These are phyloP conservation scores for Urosaurus nigricauda DNA, from an alignment of 2,797 vertebrate genomes.

Conservation along the genomic window DNA sequence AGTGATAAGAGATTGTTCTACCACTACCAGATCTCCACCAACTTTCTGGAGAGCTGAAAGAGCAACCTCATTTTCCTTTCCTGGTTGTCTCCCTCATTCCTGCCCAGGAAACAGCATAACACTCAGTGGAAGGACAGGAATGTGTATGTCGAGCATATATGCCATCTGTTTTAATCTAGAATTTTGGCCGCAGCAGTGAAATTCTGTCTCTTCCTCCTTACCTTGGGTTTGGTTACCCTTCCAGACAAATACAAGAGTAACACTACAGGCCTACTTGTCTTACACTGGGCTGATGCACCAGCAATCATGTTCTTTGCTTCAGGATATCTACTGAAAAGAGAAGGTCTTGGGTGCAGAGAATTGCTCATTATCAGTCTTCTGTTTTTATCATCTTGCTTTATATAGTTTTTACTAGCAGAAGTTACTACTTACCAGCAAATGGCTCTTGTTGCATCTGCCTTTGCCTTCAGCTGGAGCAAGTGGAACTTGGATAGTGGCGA, in stretches of 20 bases:
- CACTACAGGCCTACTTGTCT: neutral
- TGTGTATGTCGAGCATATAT: no score
- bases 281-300: neutral
- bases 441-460: constrained; percentile 85
- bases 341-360: no score
- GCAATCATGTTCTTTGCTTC: neutral
- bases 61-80: no score
- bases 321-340: no score
- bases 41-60: no score
- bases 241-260: neutral
- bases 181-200: no score
- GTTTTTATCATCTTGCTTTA: constrained; percentile 16
- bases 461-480: constrained; percentile 89
- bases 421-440: constrained; percentile 88
- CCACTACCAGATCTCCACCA: no score
- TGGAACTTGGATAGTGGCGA: constrained; percentile 87
- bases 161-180: no score
- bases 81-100: neutral
- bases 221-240: neutral
- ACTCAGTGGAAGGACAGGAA: no score
- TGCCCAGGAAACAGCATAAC: neutral
- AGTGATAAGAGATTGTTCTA: no score
- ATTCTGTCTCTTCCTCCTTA: neutral
- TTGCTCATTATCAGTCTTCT: neutral
- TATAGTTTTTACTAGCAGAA: constrained; percentile 83